Percentiles rank a stretch among this genome's conserved stretches.
These are phyloP conservation scores for Echinometra lucunter DNA, from an alignment of 53 echinoderm and acorn worm species.

Conservation along the genomic window DNA sequence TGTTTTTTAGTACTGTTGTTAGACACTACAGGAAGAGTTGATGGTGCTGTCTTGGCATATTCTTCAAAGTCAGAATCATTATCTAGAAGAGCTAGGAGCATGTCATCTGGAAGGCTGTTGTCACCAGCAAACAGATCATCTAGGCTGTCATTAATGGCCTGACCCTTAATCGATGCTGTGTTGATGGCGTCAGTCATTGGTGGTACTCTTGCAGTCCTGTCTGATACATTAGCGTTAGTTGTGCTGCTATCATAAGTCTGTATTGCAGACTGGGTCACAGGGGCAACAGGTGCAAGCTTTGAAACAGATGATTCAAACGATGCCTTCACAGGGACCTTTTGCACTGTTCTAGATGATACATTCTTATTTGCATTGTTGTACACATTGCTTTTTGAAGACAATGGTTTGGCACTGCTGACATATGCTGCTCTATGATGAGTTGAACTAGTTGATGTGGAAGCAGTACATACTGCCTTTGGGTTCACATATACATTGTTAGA, in stretches of 20 bases:
- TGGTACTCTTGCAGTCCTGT: constrained; percentile 31
- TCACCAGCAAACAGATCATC: constrained; percentile 66
- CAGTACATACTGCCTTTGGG: neutral
- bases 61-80: constrained; percentile 69
- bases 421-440: neutral
- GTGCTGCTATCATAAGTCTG: neutral
- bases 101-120: constrained; percentile 66
- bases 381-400: neutral
- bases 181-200: neutral
- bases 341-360: neutral
- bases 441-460: neutral
- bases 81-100: constrained; percentile 68
- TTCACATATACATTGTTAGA: neutral
- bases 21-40: constrained; percentile 19
- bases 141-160: constrained; percentile 42
- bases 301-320: neutral
- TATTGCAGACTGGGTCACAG: neutral
- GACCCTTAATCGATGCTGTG: neutral
- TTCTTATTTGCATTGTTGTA: constrained; percentile 10
- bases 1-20: constrained; percentile 14
- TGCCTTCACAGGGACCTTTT: neutral
- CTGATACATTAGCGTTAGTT: neutral
- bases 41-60: neutral
- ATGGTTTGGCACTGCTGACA: constrained; percentile 9
- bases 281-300: neutral